phyloP scores from a whole-genome alignment of 2,797 vertebrate genomes.

The Pseudochirops corinnae region DNA sequence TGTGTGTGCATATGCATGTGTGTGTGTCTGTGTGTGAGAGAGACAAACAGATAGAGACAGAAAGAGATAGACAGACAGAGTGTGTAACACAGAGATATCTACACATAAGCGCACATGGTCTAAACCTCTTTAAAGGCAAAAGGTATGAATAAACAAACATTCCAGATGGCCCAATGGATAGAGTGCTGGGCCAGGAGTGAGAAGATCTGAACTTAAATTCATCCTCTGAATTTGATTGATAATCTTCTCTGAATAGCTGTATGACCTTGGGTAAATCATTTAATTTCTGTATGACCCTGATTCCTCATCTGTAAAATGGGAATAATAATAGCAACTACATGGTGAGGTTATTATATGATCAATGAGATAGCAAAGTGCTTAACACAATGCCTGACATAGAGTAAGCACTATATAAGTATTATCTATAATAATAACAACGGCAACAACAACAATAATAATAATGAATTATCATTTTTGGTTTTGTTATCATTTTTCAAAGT shows the following conservation, averaged over 20 bases:
- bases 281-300: background rate
- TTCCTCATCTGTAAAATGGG: background rate
- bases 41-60: too few species aligned
- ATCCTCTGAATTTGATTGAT: background rate
- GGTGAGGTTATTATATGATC: background rate
- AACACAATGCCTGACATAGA: background rate
- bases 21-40: too few species aligned
- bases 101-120: background rate
- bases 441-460: too few species aligned
- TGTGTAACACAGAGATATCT: background rate
- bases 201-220: background rate
- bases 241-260: background rate
- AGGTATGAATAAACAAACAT: background rate
- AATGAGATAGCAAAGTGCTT: background rate
- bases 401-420: background rate
- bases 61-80: too few species aligned
- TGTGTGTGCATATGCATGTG: background rate
- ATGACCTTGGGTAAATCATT: background rate
- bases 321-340: background rate
- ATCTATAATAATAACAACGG: background rate
- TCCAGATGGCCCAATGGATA: background rate
- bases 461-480: background rate
- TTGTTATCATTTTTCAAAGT: background rate
- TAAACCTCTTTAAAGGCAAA: background rate
- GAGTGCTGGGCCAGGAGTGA: background rate